Percentiles rank a stretch among this genome's conserved stretches.
Conservation (phyloP, 2,888 invertebrate species). For the Meliscaeva auricollis region DNA sequence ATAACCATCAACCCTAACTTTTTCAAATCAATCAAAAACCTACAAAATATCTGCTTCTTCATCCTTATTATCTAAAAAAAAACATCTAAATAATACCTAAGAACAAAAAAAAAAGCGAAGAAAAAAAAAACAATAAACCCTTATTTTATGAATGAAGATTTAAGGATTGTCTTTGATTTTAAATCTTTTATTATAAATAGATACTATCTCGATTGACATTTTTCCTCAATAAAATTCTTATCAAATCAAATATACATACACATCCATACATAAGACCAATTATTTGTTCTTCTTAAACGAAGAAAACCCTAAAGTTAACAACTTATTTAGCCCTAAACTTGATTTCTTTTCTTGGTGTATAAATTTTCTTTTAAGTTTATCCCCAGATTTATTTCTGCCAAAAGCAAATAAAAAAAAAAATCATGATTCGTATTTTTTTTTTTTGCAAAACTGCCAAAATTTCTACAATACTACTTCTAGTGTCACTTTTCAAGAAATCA, state of each 20-base stretch:
- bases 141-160: conserved; percentile 22
- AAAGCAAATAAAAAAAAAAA: not conserved
- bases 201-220: conserved; percentile 19
- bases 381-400: not conserved
- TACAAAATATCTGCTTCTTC: too few relatives aligned
- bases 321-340: conserved; percentile 11
- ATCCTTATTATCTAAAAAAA: not conserved
- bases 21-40: conserved; percentile 16
- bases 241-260: conserved; percentile 11
- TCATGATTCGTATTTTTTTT: not conserved
- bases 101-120: not conserved
- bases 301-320: conserved; percentile 15
- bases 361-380: conserved; percentile 4
- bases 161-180: conserved; percentile 5
- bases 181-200: conserved; percentile 20
- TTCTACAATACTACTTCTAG: not conserved
- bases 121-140: conserved; percentile 25
- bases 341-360: not conserved
- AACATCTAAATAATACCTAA: conserved; percentile 3
- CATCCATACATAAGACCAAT: not conserved
- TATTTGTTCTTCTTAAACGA: conserved; percentile 4
- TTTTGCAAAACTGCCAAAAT: conserved; percentile 16
- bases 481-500: conserved; percentile 12
- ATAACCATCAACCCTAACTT: not conserved
- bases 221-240: conserved; percentile 27